These are phyloP conservation scores for Drosophila eugracilis DNA, from an alignment of 1,140 invertebrate genomes.

Conservation along the genomic window DNA sequence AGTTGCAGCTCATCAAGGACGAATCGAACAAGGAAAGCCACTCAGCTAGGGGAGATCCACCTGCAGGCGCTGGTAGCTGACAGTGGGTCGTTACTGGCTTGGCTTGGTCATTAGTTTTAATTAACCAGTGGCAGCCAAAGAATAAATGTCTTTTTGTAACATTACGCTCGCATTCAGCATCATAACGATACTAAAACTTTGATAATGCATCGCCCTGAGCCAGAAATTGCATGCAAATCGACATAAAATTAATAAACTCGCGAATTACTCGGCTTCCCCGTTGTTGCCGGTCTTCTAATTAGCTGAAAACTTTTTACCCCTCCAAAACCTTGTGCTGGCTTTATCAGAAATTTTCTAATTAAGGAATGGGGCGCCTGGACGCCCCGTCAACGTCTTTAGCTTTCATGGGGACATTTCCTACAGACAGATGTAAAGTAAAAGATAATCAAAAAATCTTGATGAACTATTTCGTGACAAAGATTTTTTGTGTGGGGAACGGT, in stretches of 20 bases:
- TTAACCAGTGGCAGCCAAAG: slow-evolving; percentile 45
- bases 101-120: slow-evolving; percentile 69
- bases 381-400: slow-evolving; percentile 40
- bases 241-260: slow-evolving; percentile 80
- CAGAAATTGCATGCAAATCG: slow-evolving; percentile 77
- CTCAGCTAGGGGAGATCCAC: slow-evolving; percentile 43
- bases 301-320: slow-evolving; percentile 70
- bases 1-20: slow-evolving; percentile 54
- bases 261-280: slow-evolving; percentile 56
- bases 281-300: slow-evolving; percentile 55
- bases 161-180: slow-evolving; percentile 42
- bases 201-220: slow-evolving; percentile 67
- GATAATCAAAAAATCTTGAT: slow-evolving; percentile 53
- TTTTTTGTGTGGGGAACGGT: slow-evolving; percentile 19
- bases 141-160: slow-evolving; percentile 58
- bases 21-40: slow-evolving; percentile 71
- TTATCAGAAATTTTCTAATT: slow-evolving; percentile 66
- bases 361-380: slow-evolving; percentile 31
- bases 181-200: slow-evolving; percentile 42
- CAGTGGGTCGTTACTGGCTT: slow-evolving; percentile 9
- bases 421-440: slow-evolving; percentile 9
- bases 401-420: slow-evolving; percentile 42
- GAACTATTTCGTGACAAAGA: slow-evolving; percentile 54
- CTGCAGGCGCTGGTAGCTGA: slow-evolving; percentile 35
- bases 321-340: slow-evolving; percentile 24